A percentile compares a stretch with the other conserved stretches of the same genome.
phyloP scores from a whole-genome alignment of 2,113 vertebrate species.

The Cryptotis parvus region DNA sequence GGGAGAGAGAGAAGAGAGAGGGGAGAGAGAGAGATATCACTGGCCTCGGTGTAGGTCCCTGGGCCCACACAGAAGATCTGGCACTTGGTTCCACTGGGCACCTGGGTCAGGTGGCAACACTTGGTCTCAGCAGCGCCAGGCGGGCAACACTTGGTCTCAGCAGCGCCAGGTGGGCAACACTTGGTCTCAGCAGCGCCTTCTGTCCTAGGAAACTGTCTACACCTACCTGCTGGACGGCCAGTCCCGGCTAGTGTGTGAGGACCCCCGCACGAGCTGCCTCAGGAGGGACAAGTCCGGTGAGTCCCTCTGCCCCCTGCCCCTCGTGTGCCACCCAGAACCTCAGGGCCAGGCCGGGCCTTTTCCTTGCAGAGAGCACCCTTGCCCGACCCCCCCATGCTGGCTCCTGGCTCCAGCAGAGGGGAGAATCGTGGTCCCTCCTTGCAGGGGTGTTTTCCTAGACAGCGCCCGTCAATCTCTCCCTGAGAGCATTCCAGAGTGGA shows the following conservation, averaged over 20 bases:
- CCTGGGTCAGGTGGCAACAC: too few species aligned
- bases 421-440: background rate
- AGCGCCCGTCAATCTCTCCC: background rate
- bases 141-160: background rate
- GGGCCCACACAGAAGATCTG: too few species aligned
- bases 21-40: too few species aligned
- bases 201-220: conserved; percentile 92
- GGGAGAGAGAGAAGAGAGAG: too few species aligned
- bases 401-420: background rate
- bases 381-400: background rate
- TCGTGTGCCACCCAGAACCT: background rate
- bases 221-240: conserved; percentile 93
- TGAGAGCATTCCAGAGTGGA: background rate
- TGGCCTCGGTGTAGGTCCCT: too few species aligned
- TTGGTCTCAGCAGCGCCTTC: background rate
- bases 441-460: background rate
- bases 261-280: conserved; percentile 92
- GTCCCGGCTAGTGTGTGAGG: conserved; percentile 90
- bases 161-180: background rate
- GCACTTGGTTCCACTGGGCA: too few species aligned
- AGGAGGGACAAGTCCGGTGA: conserved; percentile 90
- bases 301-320: background rate
- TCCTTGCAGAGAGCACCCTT: background rate
- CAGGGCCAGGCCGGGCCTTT: background rate
- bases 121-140: background rate